These are phyloP conservation scores for Argyresthia goedartella DNA, from an alignment of 2,888 invertebrate species.

Conservation along the genomic window DNA sequence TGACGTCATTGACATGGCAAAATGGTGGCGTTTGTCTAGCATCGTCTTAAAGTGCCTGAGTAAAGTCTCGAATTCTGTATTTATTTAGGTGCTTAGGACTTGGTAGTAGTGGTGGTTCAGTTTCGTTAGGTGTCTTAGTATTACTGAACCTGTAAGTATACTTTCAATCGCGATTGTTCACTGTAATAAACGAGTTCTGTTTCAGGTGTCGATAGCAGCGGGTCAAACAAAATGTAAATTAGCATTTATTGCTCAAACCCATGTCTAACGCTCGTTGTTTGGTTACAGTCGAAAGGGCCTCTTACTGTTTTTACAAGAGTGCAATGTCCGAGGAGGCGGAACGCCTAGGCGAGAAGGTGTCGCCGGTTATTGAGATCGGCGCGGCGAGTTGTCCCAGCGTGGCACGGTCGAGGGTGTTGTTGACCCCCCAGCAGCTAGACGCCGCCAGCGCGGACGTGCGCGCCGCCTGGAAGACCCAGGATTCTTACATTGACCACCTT, in stretches of 20 bases:
- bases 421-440: slow-evolving; percentile 76
- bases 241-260: slow-evolving; percentile 21
- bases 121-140: slow-evolving; percentile 4
- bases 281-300: slow-evolving; percentile 59
- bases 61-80: slow-evolving; percentile 24
- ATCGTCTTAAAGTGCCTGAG: slow-evolving; percentile 36
- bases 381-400: slow-evolving; percentile 51
- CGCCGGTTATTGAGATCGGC: slow-evolving; percentile 54
- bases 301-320: slow-evolving; percentile 54
- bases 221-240: slow-evolving; percentile 34
- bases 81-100: slow-evolving; percentile 20
- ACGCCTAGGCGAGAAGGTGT: slow-evolving; percentile 58
- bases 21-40: slow-evolving; percentile 53
- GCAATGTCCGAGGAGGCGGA: slow-evolving; percentile 68
- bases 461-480: slow-evolving; percentile 81
- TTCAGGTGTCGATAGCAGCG: slow-evolving; percentile 8
- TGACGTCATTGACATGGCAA: slow-evolving; percentile 30
- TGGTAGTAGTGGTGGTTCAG: slow-evolving; percentile 16
- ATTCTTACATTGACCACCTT: slow-evolving; percentile 80
- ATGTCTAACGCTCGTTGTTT: slow-evolving; percentile 38
- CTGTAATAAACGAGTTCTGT: neutral
- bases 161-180: slow-evolving; percentile 11
- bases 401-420: slow-evolving; percentile 72
- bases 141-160: slow-evolving; percentile 14
- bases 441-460: slow-evolving; percentile 75